phyloP scores from a whole-genome alignment of 2,797 vertebrate species.

The Lutjanus argentimaculatus region DNA sequence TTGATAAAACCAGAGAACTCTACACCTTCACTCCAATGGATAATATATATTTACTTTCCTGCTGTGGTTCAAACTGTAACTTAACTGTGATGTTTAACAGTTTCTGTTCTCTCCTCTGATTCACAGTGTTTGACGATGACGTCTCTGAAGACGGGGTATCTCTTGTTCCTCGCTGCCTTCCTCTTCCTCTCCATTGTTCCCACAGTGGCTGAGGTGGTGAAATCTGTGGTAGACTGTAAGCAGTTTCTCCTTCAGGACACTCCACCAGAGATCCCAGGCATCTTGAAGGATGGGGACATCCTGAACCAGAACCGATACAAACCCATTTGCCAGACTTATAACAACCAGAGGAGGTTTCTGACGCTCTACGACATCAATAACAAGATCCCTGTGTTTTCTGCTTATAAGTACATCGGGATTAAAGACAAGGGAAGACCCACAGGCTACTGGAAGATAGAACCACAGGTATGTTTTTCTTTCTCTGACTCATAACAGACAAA shows the following conservation, averaged over 20 bases:
- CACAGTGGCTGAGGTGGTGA: slow-evolving; percentile 16
- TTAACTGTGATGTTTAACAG: too few species aligned
- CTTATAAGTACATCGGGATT: slow-evolving; percentile 34
- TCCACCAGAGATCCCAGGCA: slow-evolving; percentile 13
- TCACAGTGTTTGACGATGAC: slow-evolving; percentile 5
- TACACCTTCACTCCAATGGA: too few species aligned
- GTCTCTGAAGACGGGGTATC: not conserved
- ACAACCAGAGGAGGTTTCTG: not conserved
- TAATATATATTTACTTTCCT: too few species aligned
- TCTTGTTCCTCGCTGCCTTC: slow-evolving; percentile 7
- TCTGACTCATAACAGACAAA: not conserved
- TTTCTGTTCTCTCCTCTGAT: not conserved
- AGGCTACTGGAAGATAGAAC: slow-evolving; percentile 36
- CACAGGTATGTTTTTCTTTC: slow-evolving; percentile 29
- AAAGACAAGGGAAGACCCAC: fast-evolving
- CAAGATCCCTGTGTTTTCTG: slow-evolving; percentile 70
- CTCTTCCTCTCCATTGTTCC: slow-evolving; percentile 21
- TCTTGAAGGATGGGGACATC: slow-evolving; percentile 8
- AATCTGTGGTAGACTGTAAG: not conserved
- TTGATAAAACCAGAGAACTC: too few species aligned
- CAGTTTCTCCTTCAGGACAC: not conserved
- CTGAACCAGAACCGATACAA: slow-evolving; percentile 35
- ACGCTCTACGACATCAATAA: slow-evolving; percentile 62
- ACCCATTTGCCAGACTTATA: slow-evolving; percentile 54
- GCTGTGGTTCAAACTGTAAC: too few species aligned